Conservation (phyloP, 1,140 invertebrate species). For the Paramacrobiotus metropolitanus region DNA sequence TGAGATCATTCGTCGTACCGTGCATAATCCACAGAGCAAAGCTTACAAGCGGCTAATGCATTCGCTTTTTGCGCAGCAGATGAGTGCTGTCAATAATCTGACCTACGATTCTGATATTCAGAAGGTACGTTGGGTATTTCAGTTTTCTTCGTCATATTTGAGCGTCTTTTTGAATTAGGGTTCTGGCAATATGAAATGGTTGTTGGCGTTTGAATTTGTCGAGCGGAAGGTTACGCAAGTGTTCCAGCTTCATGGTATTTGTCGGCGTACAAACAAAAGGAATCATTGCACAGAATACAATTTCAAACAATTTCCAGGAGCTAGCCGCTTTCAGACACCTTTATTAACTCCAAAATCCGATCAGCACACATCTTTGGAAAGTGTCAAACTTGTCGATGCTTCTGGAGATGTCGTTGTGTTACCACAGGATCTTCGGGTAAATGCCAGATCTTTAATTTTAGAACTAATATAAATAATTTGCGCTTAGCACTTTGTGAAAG, state of each 20-base stretch:
- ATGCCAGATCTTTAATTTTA: no score
- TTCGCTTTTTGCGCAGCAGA: conserved; percentile 25
- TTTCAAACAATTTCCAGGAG: no score
- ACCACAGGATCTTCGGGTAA: no score
- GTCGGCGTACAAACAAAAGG: no score
- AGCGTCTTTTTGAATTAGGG: not conserved
- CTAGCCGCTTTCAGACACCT: no score
- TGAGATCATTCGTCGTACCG: conserved; percentile 44
- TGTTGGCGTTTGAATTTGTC: not conserved
- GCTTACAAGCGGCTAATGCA: conserved; percentile 41
- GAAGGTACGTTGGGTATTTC: conserved; percentile 14
- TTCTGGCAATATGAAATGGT: not conserved
- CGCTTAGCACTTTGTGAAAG: no score
- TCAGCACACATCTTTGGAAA: no score
- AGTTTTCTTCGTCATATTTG: not conserved
- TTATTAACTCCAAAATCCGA: no score
- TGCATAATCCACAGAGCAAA: conserved; percentile 53
- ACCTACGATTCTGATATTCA: conserved; percentile 43
- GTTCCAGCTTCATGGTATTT: conserved; percentile 41
- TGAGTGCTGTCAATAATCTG: conserved; percentile 39
- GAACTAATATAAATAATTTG: no score
- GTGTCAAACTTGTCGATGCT: no score
- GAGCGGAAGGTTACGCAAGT: not conserved
- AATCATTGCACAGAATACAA: no score
- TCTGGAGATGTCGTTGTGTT: no score